Evolutionary conservation across 2,888 invertebrate species (phyloP), one percentile per base, ranked within the genome.

Genomic region (Agrochola litura): DNA sequence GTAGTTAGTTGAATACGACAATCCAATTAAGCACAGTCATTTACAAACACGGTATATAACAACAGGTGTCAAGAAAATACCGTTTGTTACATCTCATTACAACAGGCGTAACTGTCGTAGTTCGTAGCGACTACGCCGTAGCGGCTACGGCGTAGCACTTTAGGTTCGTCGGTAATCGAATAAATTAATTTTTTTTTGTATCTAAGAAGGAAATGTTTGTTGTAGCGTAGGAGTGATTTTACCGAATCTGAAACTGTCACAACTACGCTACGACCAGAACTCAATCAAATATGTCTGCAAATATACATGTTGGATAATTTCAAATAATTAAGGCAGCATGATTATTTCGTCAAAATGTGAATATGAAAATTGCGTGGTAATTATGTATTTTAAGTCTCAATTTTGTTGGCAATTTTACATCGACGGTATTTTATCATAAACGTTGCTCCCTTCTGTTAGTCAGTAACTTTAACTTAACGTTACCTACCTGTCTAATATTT

Each of bases 111-210:
- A 69, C 58, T 68, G 41, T 19, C 46, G 64, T 74, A 73, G 43
- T 76, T 77, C 65, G 66, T 73, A 78, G 70, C 69, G 6, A 8
- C 71, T 82, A 84, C 78, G 71, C 37, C 82, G 77, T 81, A 77
- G 85, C 60, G 2, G 22, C 65, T 77, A 70, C 60, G 65, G 14
- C 76, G 86, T 86, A 84, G 83, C 83, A 61, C n/a, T 69, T 58
- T 54, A 56, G 49, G 43, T 25, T 19, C 37, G 25, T 61, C 37
- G 14, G 25, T 56, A 83, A 66, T 65, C 60, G n/a, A 65, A 69
- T 66, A 43, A 61, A 70, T 66, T 77, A 30, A 30, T 75, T 46
- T 52, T 58, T 78, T 61, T 73, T 54, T 49, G 16, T 56, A 30
- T 37, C 3, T 37, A 25, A 1, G 9, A 12, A 68, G 37, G 16